Evolutionary conservation across 2,888 invertebrate species (phyloP), one percentile per base, ranked within the genome.

Genomic region (Watsonalla cultraria): DNA sequence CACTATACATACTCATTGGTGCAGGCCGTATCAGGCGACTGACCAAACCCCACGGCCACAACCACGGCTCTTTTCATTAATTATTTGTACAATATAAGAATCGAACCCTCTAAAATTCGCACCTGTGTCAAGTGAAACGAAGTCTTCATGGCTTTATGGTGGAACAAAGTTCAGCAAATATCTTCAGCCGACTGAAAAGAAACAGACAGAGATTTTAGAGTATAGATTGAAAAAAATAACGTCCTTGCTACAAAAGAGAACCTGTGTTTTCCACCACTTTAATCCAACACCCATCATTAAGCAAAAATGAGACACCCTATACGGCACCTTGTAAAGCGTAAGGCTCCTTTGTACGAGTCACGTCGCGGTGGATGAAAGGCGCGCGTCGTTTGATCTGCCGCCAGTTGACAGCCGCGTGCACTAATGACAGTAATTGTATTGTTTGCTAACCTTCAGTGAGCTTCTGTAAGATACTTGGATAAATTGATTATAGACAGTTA

Each of bases 321-420:
- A 13, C 49, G 46, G 50, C 46, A 39, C 45, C 39, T 46, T 11
- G 42, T 47, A 54, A 54, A 54, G 46, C 42, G 13, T 14, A 39
- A 14, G 46, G 9, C 51, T 37, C 47, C 57, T 57, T 57, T 57
- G 57, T 47, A 47, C 37, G 24, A 47, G 57, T 57, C 57, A 57
- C 57, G 57, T 51, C 46, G 55, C 62, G 61, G 53, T 14, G 64
- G 61, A 72, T 75, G 76, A 80, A 80, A 78, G 61, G 50, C 49
- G 51, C 54, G 57, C 54, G 53, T 39, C 56, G 55, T 65, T 64
- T 65, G 65, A 65, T 60, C 59, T 51, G 53, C 59, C 57, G 56
- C 55, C 53, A 51, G 54, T 55, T 55, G 51, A 53, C 56, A 53
- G 56, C 52, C 59, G 45, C 55, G 62, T 61, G 53, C 53, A 50